Evolutionary conservation across 2,888 invertebrate genomes (phyloP).

Genomic region (Gastrophysa polygoni): DNA sequence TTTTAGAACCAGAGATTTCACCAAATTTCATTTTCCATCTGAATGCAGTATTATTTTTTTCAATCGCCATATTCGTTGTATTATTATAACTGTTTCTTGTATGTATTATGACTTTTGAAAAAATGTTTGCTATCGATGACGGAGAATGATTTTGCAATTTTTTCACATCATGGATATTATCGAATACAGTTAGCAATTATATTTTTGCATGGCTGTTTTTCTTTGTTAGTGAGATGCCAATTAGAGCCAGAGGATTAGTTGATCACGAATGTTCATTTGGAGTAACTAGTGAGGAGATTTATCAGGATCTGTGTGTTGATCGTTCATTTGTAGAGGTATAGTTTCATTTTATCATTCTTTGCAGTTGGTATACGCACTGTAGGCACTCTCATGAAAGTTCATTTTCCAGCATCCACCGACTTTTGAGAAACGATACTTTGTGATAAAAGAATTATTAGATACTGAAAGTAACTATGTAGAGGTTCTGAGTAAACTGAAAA

Average conservation of each 20-base stretch:
- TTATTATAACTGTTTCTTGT: no score
- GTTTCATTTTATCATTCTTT: conserved; percentile 27
- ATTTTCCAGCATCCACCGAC: conserved; percentile 48
- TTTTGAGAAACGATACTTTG: conserved; percentile 89
- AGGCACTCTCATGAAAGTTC: background rate
- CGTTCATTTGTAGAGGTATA: conserved; percentile 46
- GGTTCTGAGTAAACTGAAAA: conserved; percentile 83
- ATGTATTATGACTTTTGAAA: no score
- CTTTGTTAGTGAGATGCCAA: conserved; percentile 51
- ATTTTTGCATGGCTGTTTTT: conserved; percentile 50
- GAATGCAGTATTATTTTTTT: no score
- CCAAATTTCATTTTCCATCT: no score
- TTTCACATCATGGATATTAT: conserved; percentile 11
- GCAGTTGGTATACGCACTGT: background rate
- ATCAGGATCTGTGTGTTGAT: conserved; percentile 90
- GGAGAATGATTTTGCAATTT: no score
- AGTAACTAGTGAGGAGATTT: conserved; percentile 87
- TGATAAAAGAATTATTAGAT: conserved; percentile 90
- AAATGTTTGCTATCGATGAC: no score
- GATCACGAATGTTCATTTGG: conserved; percentile 42
- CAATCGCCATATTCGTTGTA: no score
- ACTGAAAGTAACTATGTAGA: conserved; percentile 97
- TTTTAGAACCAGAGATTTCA: no score
- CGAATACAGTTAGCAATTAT: conserved; percentile 18
- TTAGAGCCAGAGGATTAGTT: conserved; percentile 41